Percentiles rank a stretch among this genome's conserved stretches.
Conservation (phyloP, 2,113 vertebrate species). For the Aldabrachelys gigantea region DNA sequence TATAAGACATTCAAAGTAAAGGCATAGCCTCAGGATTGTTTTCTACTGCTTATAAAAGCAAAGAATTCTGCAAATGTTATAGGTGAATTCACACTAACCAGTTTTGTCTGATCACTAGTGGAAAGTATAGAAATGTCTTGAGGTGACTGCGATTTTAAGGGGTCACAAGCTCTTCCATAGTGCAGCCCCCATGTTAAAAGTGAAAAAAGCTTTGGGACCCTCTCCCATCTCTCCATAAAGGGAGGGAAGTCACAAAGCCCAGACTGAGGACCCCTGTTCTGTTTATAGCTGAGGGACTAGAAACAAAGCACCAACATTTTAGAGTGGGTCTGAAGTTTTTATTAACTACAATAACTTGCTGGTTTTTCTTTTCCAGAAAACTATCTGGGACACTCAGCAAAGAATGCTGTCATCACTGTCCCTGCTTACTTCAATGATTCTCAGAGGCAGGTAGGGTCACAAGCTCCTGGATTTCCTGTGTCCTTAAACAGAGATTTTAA, state of each 20-base stretch:
- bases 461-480: neutral
- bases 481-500: fast-evolving
- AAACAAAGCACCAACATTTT: fast-evolving
- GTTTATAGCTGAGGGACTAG: neutral
- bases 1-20: neutral
- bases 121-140: neutral
- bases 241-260: neutral
- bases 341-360: neutral
- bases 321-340: neutral
- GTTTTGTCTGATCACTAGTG: neutral
- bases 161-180: fast-evolving
- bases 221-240: neutral
- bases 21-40: neutral
- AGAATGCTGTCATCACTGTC: slow-evolving; percentile 97
- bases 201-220: neutral
- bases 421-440: slow-evolving; percentile 99
- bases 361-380: slow-evolving; percentile 83
- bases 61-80: neutral
- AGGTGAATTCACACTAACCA: neutral
- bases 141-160: neutral
- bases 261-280: neutral
- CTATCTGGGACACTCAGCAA: slow-evolving; percentile 91
- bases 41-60: fast-evolving
- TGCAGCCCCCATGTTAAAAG: neutral
- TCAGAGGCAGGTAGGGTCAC: slow-evolving; percentile 91